Base-by-base conservation (phyloP, 2,888 invertebrate genomes). In the Phrixothrix hirtus region DNA sequence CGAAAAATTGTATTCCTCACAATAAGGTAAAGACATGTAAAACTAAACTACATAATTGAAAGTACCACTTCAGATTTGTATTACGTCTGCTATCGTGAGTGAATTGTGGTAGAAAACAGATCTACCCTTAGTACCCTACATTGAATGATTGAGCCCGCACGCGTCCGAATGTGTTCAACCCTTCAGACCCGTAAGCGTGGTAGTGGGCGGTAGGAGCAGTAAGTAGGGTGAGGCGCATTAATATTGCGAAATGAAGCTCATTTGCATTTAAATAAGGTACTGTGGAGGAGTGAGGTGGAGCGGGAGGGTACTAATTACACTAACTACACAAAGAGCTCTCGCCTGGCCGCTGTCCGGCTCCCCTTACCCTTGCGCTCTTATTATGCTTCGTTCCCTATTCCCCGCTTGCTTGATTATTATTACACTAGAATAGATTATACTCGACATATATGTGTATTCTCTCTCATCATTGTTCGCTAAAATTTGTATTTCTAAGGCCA, bases 241-340 rank as follows among this genome's bases (percentile, higher is more conserved):
- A 87, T 87, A 87, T 87, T 84, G 85, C 84, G 86, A 87, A 87
- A 88, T 87, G 87, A 88, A 88, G 86, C 88, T 88, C 87, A 88
- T 88, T 88, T 88, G 85, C 87, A 88, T 88, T 87, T 88, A 88
- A 88, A 88, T 88, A 88, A 88, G 87, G 86, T 76, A 75, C 73
- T 75, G 72, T 61, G 66, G 56, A 63, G 62, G 65, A 60, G 57
- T 59, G 61, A 51, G 58, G 58, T 57, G 60, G 59, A 56, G 63
- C 58, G 60, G 63, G 65, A 65, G 70, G 66, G 73, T 74, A 75
- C 76, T 77, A 77, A 77, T 77, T 77, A 77, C 76, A 76, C 77
- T 75, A 77, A 77, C 77, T 77, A 77, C 75, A 77, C 76, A 77
- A 77, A 75, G 75, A 75, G 76, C 76, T 75, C 75, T 75, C 73